Conservation (phyloP, 2,888 invertebrate genomes). For the Pachymerium ferrugineum region DNA sequence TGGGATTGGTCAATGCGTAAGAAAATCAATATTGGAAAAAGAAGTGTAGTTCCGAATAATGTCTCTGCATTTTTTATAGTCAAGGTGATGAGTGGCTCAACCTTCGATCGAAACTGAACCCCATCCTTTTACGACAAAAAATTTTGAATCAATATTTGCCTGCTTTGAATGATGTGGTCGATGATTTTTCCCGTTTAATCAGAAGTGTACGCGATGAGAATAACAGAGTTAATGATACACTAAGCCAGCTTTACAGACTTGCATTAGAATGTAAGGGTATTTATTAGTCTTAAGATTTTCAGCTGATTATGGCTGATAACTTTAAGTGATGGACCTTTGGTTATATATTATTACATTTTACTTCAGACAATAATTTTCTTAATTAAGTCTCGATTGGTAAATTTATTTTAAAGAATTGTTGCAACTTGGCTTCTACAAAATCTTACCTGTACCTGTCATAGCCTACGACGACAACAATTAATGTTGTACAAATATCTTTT, state of each 20-base stretch:
- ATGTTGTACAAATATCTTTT: no score
- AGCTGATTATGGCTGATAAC: neutral
- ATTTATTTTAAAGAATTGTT: no score
- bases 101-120: constrained; percentile 38
- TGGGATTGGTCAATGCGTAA: constrained; percentile 40
- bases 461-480: no score
- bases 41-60: neutral
- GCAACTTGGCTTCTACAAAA: no score
- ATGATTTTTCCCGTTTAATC: constrained; percentile 39
- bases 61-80: neutral
- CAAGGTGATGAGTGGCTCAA: constrained; percentile 41
- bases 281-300: neutral
- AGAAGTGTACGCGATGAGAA: neutral
- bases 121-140: constrained; percentile 38
- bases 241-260: constrained; percentile 39
- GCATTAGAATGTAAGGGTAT: constrained; percentile 40
- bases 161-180: constrained; percentile 38
- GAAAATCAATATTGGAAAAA: constrained; percentile 11
- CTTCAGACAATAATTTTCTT: no score
- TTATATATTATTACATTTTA: no score
- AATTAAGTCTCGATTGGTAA: no score
- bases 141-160: constrained; percentile 36
- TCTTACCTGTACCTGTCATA: no score
- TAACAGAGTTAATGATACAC: constrained; percentile 37
- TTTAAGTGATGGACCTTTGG: no score